These are phyloP conservation scores for Drosophila punjabiensis DNA, from an alignment of 1,140 invertebrate species.

Conservation along the genomic window DNA sequence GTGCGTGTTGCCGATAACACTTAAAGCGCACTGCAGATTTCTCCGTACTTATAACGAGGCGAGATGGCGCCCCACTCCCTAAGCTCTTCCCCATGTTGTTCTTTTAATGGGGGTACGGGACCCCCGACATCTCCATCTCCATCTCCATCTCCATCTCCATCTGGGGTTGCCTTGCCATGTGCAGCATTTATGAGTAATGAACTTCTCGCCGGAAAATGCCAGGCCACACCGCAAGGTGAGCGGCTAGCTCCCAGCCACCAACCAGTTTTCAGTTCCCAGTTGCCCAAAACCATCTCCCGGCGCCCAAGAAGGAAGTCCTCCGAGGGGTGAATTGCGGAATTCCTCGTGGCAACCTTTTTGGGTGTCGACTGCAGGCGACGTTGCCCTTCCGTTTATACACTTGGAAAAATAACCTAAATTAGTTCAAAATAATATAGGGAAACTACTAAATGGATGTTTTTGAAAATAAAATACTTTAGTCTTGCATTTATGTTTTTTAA, in stretches of 20 bases:
- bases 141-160: constrained; percentile 30
- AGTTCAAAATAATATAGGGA: accelerated
- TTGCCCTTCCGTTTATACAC: constrained; percentile 11
- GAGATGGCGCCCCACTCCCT: constrained; percentile 31
- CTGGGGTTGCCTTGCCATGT: constrained; percentile 59
- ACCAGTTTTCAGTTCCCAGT: constrained; percentile 14
- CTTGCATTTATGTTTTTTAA: too few species aligned
- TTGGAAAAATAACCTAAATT: not conserved
- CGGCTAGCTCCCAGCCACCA: constrained; percentile 38
- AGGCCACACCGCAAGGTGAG: constrained; percentile 76
- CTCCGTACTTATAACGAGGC: constrained; percentile 78
- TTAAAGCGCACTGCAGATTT: constrained; percentile 83
- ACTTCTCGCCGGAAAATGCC: constrained; percentile 79
- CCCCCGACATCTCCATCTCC: constrained; percentile 35
- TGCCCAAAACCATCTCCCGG: not conserved
- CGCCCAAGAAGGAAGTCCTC: constrained; percentile 30
- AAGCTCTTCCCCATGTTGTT: constrained; percentile 38
- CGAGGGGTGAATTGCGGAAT: constrained; percentile 63
- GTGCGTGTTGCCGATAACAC: constrained; percentile 80
- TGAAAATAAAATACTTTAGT: too few species aligned
- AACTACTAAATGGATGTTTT: too few species aligned
- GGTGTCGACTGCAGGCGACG: constrained; percentile 70
- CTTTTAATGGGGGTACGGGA: constrained; percentile 38
- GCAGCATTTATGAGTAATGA: constrained; percentile 83
- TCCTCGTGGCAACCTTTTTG: constrained; percentile 69